Percentiles rank a stretch among this genome's conserved stretches.
These are phyloP conservation scores for Hypomecis atomaria DNA, from an alignment of 2,888 invertebrate genomes.

Conservation along the genomic window DNA sequence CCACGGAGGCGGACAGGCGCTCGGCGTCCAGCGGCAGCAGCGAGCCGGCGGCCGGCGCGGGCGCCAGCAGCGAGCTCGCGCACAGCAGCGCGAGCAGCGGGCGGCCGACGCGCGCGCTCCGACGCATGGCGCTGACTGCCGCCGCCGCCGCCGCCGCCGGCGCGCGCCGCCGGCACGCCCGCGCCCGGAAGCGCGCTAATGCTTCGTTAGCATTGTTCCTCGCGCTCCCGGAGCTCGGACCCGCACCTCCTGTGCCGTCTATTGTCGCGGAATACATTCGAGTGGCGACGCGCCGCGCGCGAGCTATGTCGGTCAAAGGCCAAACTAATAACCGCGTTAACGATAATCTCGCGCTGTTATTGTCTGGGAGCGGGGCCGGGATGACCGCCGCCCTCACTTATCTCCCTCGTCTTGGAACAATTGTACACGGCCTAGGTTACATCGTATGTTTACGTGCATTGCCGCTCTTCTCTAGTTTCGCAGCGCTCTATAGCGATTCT, in stretches of 20 bases:
- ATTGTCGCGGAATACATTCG: constrained; percentile 1
- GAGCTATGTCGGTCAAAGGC: constrained; percentile 37
- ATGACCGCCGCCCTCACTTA: not conserved
- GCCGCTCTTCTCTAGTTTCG: too few relatives aligned
- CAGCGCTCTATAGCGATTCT: too few relatives aligned
- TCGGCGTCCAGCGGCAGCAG: constrained; percentile 73
- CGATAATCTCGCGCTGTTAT: not conserved
- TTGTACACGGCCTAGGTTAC: too few relatives aligned
- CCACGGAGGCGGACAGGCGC: constrained; percentile 88
- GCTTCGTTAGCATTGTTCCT: constrained; percentile 40
- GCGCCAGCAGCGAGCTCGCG: constrained; percentile 27
- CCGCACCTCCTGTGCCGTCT: not conserved
- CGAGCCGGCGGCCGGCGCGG: constrained; percentile 48
- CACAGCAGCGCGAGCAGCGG: constrained; percentile 21
- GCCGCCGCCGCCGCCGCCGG: constrained; percentile 1
- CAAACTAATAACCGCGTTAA: constrained; percentile 26
- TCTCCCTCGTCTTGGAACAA: too few relatives aligned
- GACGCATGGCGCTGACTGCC: constrained; percentile 13
- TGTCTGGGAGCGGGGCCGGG: not conserved
- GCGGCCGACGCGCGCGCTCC: constrained; percentile 22
- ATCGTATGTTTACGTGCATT: too few relatives aligned
- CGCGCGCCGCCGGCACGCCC: constrained; percentile 17
- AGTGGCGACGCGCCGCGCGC: not conserved
- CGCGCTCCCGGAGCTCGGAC: not conserved
- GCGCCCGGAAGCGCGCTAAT: constrained; percentile 34